A percentile compares a stretch with the other conserved stretches of the same genome.
Conservation (phyloP, 2,797 vertebrate genomes). For the Squalus acanthias region DNA sequence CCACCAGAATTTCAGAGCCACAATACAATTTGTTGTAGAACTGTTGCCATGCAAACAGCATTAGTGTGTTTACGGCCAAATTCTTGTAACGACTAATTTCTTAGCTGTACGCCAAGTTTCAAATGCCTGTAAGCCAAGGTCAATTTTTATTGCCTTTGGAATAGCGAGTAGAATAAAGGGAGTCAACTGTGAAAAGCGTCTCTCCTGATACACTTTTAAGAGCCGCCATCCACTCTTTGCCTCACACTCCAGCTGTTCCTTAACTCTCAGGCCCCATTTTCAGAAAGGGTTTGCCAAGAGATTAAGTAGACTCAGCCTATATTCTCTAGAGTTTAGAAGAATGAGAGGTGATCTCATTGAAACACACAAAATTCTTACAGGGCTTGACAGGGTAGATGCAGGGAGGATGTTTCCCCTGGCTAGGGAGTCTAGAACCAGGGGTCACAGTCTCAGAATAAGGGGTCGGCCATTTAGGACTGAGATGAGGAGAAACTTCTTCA, state of each 20-base stretch:
- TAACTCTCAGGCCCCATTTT: not conserved
- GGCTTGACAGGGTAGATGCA: too few relatives aligned
- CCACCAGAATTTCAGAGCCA: too few relatives aligned
- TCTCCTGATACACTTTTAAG: not conserved
- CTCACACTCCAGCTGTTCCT: not conserved
- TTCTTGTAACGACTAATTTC: not conserved
- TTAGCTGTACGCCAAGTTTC: not conserved
- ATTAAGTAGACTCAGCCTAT: too few relatives aligned
- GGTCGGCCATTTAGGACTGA: too few relatives aligned
- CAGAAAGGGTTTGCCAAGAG: not conserved
- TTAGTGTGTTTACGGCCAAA: not conserved
- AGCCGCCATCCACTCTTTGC: not conserved
- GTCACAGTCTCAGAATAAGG: too few relatives aligned
- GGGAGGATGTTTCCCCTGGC: too few relatives aligned
- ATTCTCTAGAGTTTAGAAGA: too few relatives aligned
- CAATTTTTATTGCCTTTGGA: not conserved
- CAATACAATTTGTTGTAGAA: too few relatives aligned
- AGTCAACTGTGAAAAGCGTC: not conserved
- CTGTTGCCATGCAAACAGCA: not conserved
- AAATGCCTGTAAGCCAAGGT: not conserved
- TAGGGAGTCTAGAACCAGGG: too few relatives aligned
- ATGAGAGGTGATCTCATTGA: too few relatives aligned
- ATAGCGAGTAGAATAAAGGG: not conserved
- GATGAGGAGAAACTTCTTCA: too few relatives aligned
- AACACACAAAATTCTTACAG: too few relatives aligned